These are phyloP conservation scores for fruit fly (Drosophila melanogaster) DNA, from an alignment of 1,140 invertebrate genomes.

Conservation along the genomic window Release_6_plus_ISO1_MT NC_004354.4:21482501-21483000, in stretches of 20 bases:
- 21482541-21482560: too few relatives aligned
- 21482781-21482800: not conserved
- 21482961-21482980: slow-evolving; percentile 11
- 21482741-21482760: not conserved
- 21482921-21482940: slow-evolving; percentile 8
- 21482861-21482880: slow-evolving; percentile 59
- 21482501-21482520: too few relatives aligned
- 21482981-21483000: slow-evolving; percentile 11
- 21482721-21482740: too few relatives aligned
- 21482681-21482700: too few relatives aligned
- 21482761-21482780: not conserved
- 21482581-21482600: too few relatives aligned
- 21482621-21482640: too few relatives aligned
- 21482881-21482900: slow-evolving; percentile 37
- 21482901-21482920: slow-evolving; percentile 20
- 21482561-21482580: too few relatives aligned
- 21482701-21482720: too few relatives aligned
- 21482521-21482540: too few relatives aligned
- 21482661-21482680: too few relatives aligned
- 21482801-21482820: slow-evolving; percentile 2
- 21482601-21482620: too few relatives aligned
- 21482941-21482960: slow-evolving; percentile 14
- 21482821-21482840: slow-evolving; percentile 28
- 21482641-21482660: too few relatives aligned
- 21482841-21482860: slow-evolving; percentile 47